These are phyloP conservation scores for Pygmarrhopalites habei DNA, from an alignment of 1,140 invertebrate genomes.

Conservation along the genomic window DNA sequence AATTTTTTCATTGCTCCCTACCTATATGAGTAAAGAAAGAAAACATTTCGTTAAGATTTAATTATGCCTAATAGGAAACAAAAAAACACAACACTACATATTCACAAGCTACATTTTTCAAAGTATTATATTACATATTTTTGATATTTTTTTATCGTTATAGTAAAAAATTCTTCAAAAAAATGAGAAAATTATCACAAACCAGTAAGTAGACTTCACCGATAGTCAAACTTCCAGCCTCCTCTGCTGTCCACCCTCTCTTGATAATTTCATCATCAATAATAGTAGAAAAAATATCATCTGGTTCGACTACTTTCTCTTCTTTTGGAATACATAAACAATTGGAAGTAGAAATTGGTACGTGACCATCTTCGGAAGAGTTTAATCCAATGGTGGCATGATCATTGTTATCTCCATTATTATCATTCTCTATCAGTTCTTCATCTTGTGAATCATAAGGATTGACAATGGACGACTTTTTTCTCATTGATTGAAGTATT, in stretches of 20 bases:
- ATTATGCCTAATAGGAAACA: too few species aligned
- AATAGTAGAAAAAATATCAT: slow-evolving; percentile 23
- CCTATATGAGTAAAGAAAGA: too few species aligned
- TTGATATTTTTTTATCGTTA: slow-evolving; percentile 4
- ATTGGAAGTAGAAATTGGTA: not conserved
- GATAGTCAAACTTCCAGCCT: slow-evolving; percentile 68
- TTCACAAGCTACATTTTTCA: too few species aligned
- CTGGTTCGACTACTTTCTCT: slow-evolving; percentile 4
- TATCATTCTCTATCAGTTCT: slow-evolving; percentile 12
- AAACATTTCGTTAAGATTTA: too few species aligned
- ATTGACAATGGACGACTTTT: too few species aligned
- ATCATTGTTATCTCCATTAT: slow-evolving; percentile 6
- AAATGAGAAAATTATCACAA: too few species aligned
- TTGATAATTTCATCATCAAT: slow-evolving; percentile 50
- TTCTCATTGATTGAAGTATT: too few species aligned
- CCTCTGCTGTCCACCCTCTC: slow-evolving; percentile 68
- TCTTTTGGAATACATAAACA: not conserved
- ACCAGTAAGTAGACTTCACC: slow-evolving; percentile 87
- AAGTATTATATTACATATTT: slow-evolving; percentile 12
- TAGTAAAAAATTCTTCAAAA: slow-evolving; percentile 21
- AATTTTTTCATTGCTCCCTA: slow-evolving; percentile 70
- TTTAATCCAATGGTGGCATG: too few species aligned
- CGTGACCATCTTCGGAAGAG: not conserved
- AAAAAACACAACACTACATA: too few species aligned
- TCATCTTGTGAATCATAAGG: slow-evolving; percentile 2